Base-by-base conservation (phyloP, 2,797 vertebrate genomes). In the Echeneis naucrates region DNA sequence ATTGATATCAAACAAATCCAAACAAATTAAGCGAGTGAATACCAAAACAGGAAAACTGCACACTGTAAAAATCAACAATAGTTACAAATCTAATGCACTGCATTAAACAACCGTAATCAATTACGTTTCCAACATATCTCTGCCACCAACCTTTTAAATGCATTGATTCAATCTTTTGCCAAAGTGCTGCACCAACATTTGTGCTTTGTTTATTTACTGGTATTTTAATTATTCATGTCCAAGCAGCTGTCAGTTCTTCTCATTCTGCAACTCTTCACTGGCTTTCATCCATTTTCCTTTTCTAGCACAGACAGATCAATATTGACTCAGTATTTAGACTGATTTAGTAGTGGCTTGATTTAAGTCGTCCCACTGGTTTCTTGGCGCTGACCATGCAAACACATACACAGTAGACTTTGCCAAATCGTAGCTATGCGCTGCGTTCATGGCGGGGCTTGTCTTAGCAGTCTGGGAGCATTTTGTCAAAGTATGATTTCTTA, bases 231-330 rank as follows among this genome's bases (percentile, higher is more conserved):
- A 75, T 85, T 85, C 71, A 72, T 37, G 35, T 80, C 32, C 17
- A 50, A 62, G 73, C 61, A 85, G 56, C 42, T 16, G 54, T 19
- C 30, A 52, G 4, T 42, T 67, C 42, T 45, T 67, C 60, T 70
- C 19, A 56, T 30, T 53, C 57, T n/a, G 40, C 35, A 67, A 27
- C 19, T 21, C 21, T 56, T 71, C 30, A 6, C 61, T 71, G 73
- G 66, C 67, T 72, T 78, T 23, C 24, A 4, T 80, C 66, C 52
- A 61, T 58, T 65, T 19, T 21, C 51, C 14, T 5, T 70, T 66
- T 72, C 48, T n/a, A 71, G 26, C 13, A 59, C 78, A 84, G 80
- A 83, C 72, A 64, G 75, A 79, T 80, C 79, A 85, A 83, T 90
- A 83, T 70, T 85, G 71, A 83, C 79, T 84, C 86, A 84, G 67